These are phyloP conservation scores for Platycnemis pennipes DNA, from an alignment of 2,888 invertebrate species.

Conservation along the genomic window DNA sequence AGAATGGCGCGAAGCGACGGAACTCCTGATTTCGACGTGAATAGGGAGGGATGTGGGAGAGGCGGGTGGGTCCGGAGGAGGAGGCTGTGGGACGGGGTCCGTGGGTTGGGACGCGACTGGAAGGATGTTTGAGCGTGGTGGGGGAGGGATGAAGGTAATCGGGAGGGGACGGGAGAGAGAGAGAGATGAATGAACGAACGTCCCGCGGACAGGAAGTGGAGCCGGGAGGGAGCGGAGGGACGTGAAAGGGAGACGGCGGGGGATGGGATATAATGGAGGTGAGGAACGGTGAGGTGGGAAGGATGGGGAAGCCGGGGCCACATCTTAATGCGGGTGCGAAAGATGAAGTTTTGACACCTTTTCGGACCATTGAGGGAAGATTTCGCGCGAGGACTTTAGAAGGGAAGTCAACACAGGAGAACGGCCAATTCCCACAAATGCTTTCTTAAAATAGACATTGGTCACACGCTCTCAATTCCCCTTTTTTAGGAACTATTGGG, in stretches of 20 bases:
- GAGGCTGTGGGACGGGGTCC: too few species aligned
- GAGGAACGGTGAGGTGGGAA: background rate
- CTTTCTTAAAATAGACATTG: too few species aligned
- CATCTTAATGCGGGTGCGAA: background rate
- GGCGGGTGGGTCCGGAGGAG: background rate
- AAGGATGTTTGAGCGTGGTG: background rate
- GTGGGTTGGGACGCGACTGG: background rate
- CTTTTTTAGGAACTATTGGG: too few species aligned
- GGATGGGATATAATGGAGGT: conserved; percentile 68
- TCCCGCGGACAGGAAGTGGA: conserved; percentile 68
- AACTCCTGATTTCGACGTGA: background rate
- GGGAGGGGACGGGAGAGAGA: background rate
- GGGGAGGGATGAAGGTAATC: background rate
- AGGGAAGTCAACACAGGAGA: background rate
- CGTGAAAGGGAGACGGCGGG: conserved; percentile 57
- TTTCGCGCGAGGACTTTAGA: background rate
- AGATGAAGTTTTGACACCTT: conserved; percentile 19
- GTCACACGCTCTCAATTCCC: too few species aligned
- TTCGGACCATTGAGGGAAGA: background rate
- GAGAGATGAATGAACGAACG: conserved; percentile 1
- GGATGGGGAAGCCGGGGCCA: background rate
- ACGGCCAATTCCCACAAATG: too few species aligned
- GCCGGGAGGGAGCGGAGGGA: conserved; percentile 67
- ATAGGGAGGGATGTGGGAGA: background rate
- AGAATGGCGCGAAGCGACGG: background rate